phyloP scores from a whole-genome alignment of 2,888 invertebrate genomes.

The Graphium colonna region DNA sequence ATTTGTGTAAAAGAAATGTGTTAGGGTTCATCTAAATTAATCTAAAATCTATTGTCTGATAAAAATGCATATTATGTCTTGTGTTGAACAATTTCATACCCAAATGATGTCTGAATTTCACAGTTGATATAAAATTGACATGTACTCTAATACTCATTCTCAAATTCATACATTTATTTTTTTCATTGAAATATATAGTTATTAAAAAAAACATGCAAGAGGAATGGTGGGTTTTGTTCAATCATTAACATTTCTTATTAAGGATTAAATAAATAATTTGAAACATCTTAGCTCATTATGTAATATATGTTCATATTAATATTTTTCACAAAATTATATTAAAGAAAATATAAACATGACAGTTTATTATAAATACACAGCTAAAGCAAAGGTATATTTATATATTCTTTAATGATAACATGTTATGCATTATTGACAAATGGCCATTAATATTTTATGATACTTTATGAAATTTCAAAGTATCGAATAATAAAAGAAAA shows the following conservation, averaged over 20 bases:
- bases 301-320: slow-evolving; percentile 25
- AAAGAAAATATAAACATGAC: slow-evolving; percentile 44
- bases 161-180: not conserved
- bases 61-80: slow-evolving; percentile 11
- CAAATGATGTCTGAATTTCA: not conserved
- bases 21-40: slow-evolving; percentile 19
- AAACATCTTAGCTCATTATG: slow-evolving; percentile 31
- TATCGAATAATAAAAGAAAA: slow-evolving; percentile 21
- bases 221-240: slow-evolving; percentile 12
- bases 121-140: not conserved
- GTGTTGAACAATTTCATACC: slow-evolving; percentile 22
- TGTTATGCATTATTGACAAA: slow-evolving; percentile 15
- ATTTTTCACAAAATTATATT: slow-evolving; percentile 35
- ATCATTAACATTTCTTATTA: slow-evolving; percentile 2
- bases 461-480: not conserved
- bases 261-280: slow-evolving; percentile 29
- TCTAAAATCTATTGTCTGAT: slow-evolving; percentile 18
- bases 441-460: not conserved
- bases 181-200: not conserved
- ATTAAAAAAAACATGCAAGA: not conserved
- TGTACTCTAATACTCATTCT: not conserved
- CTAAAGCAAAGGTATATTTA: slow-evolving; percentile 26
- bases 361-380: slow-evolving; percentile 43
- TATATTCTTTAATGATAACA: slow-evolving; percentile 16
- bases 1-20: slow-evolving; percentile 10